Evolutionary conservation across 2,888 invertebrate species (phyloP).

Genomic region (Hypomecis punctinalis): DNA sequence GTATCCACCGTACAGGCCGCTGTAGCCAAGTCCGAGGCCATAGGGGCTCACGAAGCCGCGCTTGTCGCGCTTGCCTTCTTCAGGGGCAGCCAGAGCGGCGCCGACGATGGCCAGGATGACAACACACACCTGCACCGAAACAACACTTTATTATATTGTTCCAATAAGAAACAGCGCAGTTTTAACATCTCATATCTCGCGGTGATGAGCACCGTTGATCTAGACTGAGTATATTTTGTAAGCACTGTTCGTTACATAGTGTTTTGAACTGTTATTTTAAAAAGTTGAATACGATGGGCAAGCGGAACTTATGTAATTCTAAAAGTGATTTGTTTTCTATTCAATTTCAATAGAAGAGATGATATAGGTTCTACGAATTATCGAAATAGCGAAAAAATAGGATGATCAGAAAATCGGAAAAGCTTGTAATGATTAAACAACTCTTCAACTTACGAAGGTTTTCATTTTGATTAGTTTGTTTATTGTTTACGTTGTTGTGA

Average conservation of each 20-base stretch:
- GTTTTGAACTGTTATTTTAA: too few species aligned
- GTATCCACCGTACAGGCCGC: slow-evolving; percentile 29
- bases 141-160: not conserved
- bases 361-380: too few species aligned
- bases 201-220: too few species aligned
- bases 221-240: too few species aligned
- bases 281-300: too few species aligned
- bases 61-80: slow-evolving; percentile 54
- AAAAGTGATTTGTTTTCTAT: too few species aligned
- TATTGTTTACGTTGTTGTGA: slow-evolving; percentile 31
- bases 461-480: slow-evolving; percentile 49
- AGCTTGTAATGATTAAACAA: not conserved
- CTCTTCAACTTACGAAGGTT: slow-evolving; percentile 53
- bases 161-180: too few species aligned
- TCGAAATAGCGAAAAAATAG: too few species aligned
- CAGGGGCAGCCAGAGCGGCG: slow-evolving; percentile 49
- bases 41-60: slow-evolving; percentile 47
- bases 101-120: slow-evolving; percentile 51
- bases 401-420: not conserved
- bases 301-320: too few species aligned
- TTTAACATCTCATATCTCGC: too few species aligned
- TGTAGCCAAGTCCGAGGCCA: slow-evolving; percentile 32
- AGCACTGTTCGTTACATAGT: too few species aligned
- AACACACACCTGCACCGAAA: slow-evolving; percentile 48
- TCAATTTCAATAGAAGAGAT: too few species aligned